Base-by-base conservation (phyloP, 1,140 invertebrate genomes). In the Teleogryllus occipitalis region DNA sequence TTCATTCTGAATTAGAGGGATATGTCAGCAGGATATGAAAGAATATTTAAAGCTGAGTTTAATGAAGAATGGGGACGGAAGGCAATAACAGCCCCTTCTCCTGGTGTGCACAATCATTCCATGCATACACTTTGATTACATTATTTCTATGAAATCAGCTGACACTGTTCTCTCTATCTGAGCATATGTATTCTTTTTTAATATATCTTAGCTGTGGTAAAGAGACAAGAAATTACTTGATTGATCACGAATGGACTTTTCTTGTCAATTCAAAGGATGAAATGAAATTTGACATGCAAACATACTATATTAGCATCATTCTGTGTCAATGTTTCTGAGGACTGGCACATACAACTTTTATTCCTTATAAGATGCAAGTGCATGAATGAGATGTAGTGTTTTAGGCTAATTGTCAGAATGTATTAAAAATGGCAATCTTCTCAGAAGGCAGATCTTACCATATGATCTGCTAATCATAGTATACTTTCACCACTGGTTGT, bases 1-100 rank as follows among this genome's bases (percentile, higher is more conserved):
- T 15, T 75, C 14, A 75, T 22, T 76, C 39, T 18, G 27, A 76
- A 46, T 76, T 76, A 46, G 39, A 18, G 47, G 27, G n/a, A 14
- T 76, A 47, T 18, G 27, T 46, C 47, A 47, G 47, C 47, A 47
- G 27, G 47, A 27, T 76, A 76, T 76, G 47, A 76, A 27, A 76
- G 75, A 47, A 8, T 14, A 12, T 76, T 72, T 46, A 46, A 46
- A 76, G 75, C 75, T 46, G 14, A 76, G 75, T 47, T 46, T 46
- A 76, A 76, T 76, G 75, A 76, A 76, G 75, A 76, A 76, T 76
- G 39, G 15, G 39, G 22, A 46, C 47, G 39, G 39, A 76, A 76
- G 27, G 47, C 21, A 75, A 1, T 39, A 39, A 39, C 27, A 76
- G 39, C 27, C 47, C 27, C 75, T 46, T 47, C 47, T 76, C 1